Conservation (phyloP, 2,888 invertebrate genomes). For the Platypus cylindrus region DNA sequence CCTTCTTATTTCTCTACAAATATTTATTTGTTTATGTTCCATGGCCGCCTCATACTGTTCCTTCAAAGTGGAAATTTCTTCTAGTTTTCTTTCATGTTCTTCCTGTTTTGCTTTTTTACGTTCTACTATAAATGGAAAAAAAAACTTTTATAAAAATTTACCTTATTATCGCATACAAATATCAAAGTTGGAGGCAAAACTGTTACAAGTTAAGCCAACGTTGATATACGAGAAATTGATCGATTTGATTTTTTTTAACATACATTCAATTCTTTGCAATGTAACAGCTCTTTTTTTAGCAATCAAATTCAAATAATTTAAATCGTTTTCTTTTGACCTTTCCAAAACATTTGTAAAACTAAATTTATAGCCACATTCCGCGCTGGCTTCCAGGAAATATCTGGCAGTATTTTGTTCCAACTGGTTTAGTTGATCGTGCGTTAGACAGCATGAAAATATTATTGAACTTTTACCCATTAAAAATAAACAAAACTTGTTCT, state of each 20-base stretch:
- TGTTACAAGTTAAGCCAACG: too few relatives aligned
- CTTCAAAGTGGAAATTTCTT: constrained; percentile 24
- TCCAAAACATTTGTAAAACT: constrained; percentile 23
- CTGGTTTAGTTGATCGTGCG: constrained; percentile 24
- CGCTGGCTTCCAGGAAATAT: constrained; percentile 29
- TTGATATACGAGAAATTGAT: too few relatives aligned
- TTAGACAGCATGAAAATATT: constrained; percentile 31
- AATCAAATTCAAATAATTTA: constrained; percentile 24
- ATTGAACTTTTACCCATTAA: constrained; percentile 28
- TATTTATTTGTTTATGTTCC: constrained; percentile 24
- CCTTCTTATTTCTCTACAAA: constrained; percentile 25
- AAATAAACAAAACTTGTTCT: constrained; percentile 29
- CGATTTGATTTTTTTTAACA: constrained; percentile 14
- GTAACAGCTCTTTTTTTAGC: constrained; percentile 29
- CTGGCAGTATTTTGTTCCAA: constrained; percentile 25
- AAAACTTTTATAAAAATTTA: constrained; percentile 2
- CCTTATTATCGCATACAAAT: not conserved
- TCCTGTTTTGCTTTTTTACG: constrained; percentile 23
- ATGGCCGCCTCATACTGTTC: constrained; percentile 29
- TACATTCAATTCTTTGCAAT: constrained; percentile 30
- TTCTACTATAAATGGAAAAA: constrained; percentile 25
- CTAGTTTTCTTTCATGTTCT: constrained; percentile 25
- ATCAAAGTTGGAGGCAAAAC: too few relatives aligned
- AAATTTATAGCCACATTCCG: constrained; percentile 28
- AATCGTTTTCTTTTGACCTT: constrained; percentile 21